Percentiles rank a stretch among this genome's conserved stretches.
These are phyloP conservation scores for Cydia amplana DNA, from an alignment of 1,140 invertebrate genomes.

Conservation along the genomic window DNA sequence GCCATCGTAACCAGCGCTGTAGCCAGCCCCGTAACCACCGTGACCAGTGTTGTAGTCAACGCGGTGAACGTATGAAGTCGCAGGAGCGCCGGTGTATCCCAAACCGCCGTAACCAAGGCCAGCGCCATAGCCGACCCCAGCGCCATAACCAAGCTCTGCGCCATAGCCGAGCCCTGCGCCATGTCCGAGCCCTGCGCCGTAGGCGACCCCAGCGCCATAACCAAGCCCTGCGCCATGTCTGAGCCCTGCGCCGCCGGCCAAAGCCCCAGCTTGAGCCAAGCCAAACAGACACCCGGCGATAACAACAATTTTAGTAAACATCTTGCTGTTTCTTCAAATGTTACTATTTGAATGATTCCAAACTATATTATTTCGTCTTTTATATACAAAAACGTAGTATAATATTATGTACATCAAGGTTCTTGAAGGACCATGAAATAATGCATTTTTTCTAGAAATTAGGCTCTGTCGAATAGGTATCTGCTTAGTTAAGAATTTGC, in stretches of 20 bases:
- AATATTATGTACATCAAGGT: conserved; percentile 43
- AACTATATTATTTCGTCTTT: conserved; percentile 39
- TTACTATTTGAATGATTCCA: conserved; percentile 42
- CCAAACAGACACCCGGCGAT: conserved; percentile 42
- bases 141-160: conserved; percentile 26
- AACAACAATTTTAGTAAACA: conserved; percentile 44
- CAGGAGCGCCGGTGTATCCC: neutral
- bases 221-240: conserved; percentile 4
- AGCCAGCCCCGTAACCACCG: conserved; percentile 25
- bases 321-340: conserved; percentile 37
- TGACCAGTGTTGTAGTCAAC: conserved; percentile 20
- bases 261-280: conserved; percentile 37
- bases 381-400: conserved; percentile 41
- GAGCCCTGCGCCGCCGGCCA: neutral
- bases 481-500: conserved; percentile 12
- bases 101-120: neutral
- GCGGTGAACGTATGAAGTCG: neutral
- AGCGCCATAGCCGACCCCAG: neutral
- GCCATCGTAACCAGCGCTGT: neutral
- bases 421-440: conserved; percentile 42
- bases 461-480: conserved; percentile 16
- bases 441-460: conserved; percentile 10
- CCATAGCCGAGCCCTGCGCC: neutral
- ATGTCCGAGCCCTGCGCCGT: neutral
- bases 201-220: conserved; percentile 7